These are phyloP conservation scores for Sebastes paucispinis DNA, from an alignment of 2,797 vertebrate species.

Conservation along the genomic window DNA sequence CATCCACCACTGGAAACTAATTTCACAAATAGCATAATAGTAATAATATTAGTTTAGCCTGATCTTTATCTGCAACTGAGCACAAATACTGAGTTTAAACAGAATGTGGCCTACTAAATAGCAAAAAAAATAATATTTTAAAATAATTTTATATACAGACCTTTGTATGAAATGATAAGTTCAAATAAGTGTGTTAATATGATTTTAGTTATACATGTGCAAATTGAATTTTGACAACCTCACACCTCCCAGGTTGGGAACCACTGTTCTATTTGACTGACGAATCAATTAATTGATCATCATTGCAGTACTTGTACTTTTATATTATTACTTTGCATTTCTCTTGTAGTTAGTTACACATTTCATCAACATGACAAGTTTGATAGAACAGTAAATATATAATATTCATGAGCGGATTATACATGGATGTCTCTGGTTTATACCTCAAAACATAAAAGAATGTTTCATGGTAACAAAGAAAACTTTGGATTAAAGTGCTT, in stretches of 20 bases:
- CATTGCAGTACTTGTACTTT: neutral
- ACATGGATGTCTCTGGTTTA: neutral
- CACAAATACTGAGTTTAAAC: no score
- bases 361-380: neutral
- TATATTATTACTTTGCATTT: neutral
- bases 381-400: neutral
- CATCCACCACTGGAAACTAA: no score
- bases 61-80: no score
- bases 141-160: no score
- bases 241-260: no score
- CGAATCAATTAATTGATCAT: neutral
- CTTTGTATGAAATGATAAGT: no score
- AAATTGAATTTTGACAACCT: no score
- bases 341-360: neutral
- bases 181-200: no score
- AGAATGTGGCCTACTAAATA: no score
- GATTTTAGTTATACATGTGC: no score
- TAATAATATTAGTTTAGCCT: no score
- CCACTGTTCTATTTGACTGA: neutral
- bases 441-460: neutral
- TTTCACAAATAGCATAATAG: no score
- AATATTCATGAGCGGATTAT: neutral
- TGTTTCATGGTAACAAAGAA: neutral
- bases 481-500: neutral
- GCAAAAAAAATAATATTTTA: accelerated